phyloP scores from a whole-genome alignment of 2,113 vertebrate species.

The Puffinus mauretanicus region DNA sequence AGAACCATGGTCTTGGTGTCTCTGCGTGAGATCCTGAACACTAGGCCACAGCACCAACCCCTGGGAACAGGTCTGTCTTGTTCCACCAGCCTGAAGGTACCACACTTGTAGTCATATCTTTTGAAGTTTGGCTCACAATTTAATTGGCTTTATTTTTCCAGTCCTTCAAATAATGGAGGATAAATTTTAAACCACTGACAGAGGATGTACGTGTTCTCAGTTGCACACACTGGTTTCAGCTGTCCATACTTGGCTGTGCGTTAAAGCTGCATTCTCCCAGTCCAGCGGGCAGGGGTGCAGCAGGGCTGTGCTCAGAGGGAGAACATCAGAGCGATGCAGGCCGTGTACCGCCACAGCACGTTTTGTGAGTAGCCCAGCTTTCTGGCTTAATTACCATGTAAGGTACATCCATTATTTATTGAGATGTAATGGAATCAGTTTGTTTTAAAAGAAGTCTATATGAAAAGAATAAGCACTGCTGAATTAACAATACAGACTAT shows the following conservation, averaged over 20 bases:
- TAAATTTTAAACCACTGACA: not conserved
- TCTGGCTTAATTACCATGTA: not conserved
- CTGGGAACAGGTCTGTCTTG: not conserved
- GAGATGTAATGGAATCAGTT: not conserved
- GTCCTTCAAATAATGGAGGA: not conserved
- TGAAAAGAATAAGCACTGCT: not conserved
- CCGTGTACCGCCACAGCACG: accelerated
- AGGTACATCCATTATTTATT: not conserved
- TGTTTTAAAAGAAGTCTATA: not conserved
- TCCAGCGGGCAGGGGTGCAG: not conserved
- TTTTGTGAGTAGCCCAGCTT: not conserved
- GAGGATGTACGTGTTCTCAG: not conserved
- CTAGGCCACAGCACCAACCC: not conserved
- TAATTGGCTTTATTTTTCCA: not conserved
- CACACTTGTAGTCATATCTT: not conserved
- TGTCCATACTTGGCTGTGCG: not conserved
- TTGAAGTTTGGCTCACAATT: not conserved
- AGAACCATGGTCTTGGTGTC: accelerated
- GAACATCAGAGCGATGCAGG: not conserved
- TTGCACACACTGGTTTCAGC: not conserved
- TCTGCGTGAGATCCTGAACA: not conserved
- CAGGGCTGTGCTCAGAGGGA: too few species aligned
- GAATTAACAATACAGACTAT: not conserved
- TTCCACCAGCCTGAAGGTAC: not conserved
- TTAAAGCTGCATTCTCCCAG: not conserved